These are phyloP conservation scores for Ophion costatus DNA, from an alignment of 2,888 invertebrate species.

Conservation along the genomic window DNA sequence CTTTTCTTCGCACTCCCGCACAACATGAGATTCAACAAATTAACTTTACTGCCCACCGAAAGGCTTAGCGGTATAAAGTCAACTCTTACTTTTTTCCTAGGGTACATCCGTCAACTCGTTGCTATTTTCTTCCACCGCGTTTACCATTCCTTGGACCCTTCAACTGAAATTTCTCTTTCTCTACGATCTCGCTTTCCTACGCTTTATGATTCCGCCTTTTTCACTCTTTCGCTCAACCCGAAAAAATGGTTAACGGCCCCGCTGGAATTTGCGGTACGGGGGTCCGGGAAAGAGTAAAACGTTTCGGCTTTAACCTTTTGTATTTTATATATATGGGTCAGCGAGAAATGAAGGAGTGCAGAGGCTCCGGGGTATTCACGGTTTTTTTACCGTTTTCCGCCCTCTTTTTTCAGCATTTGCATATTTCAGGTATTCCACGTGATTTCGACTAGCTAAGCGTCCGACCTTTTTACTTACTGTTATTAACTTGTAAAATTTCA, in stretches of 20 bases:
- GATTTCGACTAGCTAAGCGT: not conserved
- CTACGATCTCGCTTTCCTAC: slow-evolving; percentile 31
- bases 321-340: slow-evolving; percentile 58
- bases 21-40: slow-evolving; percentile 68
- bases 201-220: slow-evolving; percentile 50
- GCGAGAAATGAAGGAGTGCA: slow-evolving; percentile 1
- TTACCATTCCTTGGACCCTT: slow-evolving; percentile 35
- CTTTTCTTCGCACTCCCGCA: slow-evolving; percentile 25
- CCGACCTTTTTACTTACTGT: not conserved
- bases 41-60: slow-evolving; percentile 79
- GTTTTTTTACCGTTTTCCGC: slow-evolving; percentile 39
- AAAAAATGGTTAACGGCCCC: slow-evolving; percentile 18
- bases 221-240: slow-evolving; percentile 45
- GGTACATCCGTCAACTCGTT: slow-evolving; percentile 56
- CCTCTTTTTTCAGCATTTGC: not conserved
- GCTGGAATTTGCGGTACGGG: not conserved
- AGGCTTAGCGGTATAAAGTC: slow-evolving; percentile 81
- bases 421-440: not conserved
- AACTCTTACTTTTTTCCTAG: slow-evolving; percentile 71
- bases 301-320: slow-evolving; percentile 51
- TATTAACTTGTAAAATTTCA: too few relatives aligned
- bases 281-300: not conserved
- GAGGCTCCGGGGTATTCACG: not conserved
- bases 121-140: slow-evolving; percentile 60
- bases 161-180: slow-evolving; percentile 28